These are phyloP conservation scores for Aspidiotus destructor DNA, from an alignment of 2,888 invertebrate genomes.

Conservation along the genomic window DNA sequence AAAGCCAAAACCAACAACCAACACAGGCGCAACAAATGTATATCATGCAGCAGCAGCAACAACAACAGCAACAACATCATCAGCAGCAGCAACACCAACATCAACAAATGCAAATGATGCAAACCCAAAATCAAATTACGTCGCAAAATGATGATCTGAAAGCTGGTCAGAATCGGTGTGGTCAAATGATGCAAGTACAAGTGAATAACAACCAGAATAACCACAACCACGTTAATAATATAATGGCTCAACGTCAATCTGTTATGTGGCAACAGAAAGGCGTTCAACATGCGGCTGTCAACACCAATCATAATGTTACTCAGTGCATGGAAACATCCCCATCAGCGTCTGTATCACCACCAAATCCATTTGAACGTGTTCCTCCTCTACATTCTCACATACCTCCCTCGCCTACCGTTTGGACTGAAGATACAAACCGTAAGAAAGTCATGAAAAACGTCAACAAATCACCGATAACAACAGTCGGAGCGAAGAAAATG, in stretches of 20 bases:
- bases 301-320: background rate
- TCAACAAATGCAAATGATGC: conserved; percentile 21
- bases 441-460: conserved; percentile 45
- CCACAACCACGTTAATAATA: conserved; percentile 1
- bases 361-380: conserved; percentile 55
- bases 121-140: background rate
- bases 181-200: conserved; percentile 9
- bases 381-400: conserved; percentile 61
- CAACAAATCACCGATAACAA: conserved; percentile 31
- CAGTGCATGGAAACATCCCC: background rate
- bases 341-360: background rate
- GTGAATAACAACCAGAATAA: conserved; percentile 1
- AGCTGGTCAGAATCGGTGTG: background rate
- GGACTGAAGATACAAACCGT: conserved; percentile 45
- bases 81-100: conserved; percentile 23
- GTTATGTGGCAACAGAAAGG: conserved; percentile 1
- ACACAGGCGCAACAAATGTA: conserved; percentile 16
- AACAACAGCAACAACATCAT: conserved; percentile 9
- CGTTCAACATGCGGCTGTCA: background rate
- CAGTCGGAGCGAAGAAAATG: conserved; percentile 42
- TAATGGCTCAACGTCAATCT: background rate
- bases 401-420: conserved; percentile 45
- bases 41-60: conserved; percentile 9
- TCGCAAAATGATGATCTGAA: conserved; percentile 8
- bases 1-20: conserved; percentile 10